Percentiles rank a stretch among this genome's conserved stretches.
phyloP scores from a whole-genome alignment of 1,140 invertebrate genomes.

The Cydia fagiglandana region DNA sequence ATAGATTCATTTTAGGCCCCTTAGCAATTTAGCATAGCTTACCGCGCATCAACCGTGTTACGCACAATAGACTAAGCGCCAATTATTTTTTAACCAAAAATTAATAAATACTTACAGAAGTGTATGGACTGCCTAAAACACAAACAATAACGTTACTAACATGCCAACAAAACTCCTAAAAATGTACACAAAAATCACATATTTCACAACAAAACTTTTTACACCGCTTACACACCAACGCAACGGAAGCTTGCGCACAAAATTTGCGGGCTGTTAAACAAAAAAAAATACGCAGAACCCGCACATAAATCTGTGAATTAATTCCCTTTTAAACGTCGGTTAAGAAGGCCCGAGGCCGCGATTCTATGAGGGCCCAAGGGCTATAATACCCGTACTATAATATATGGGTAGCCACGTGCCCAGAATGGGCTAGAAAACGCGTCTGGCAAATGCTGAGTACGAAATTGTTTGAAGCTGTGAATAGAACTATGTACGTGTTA shows the following conservation, averaged over 20 bases:
- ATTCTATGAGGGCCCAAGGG: slow-evolving; percentile 8
- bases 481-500: slow-evolving; percentile 4
- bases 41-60: no score
- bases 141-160: background rate
- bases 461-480: slow-evolving; percentile 7
- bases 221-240: background rate
- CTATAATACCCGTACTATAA: slow-evolving; percentile 7
- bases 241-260: background rate
- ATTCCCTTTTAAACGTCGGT: slow-evolving; percentile 6
- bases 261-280: background rate
- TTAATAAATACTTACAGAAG: no score
- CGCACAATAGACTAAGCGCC: no score
- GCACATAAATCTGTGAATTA: slow-evolving; percentile 14
- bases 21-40: no score
- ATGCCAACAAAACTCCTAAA: background rate
- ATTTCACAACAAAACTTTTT: background rate
- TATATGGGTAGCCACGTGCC: slow-evolving; percentile 1
- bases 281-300: slow-evolving; percentile 1
- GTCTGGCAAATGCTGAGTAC: slow-evolving; percentile 12
- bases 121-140: no score
- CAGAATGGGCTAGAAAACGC: background rate
- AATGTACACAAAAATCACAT: background rate
- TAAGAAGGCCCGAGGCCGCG: background rate
- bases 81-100: no score
- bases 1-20: no score